Conservation (phyloP, 2,797 vertebrate species). For the Mus caroli region DNA sequence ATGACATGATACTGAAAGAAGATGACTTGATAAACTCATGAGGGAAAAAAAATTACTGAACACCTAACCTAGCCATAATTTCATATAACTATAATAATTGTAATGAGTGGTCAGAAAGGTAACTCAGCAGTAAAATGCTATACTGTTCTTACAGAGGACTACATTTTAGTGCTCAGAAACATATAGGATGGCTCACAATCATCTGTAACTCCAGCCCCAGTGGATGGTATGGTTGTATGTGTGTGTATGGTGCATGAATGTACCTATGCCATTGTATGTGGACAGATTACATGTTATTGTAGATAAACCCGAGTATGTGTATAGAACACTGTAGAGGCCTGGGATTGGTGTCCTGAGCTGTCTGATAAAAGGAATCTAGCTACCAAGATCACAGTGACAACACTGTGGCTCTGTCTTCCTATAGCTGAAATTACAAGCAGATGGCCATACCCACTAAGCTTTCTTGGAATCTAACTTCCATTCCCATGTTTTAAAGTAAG, state of each 20-base stretch:
- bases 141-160: neutral
- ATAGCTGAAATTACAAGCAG: neutral
- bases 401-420: neutral
- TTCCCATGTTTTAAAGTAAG: neutral
- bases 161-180: neutral
- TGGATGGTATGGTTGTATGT: too few relatives aligned
- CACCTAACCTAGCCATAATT: neutral
- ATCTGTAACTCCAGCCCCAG: neutral
- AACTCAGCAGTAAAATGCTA: neutral
- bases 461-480: neutral
- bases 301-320: neutral
- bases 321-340: neutral
- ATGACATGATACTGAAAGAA: neutral
- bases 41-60: neutral
- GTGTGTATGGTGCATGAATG: neutral
- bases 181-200: neutral
- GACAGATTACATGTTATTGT: too few relatives aligned
- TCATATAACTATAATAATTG: neutral
- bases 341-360: too few relatives aligned
- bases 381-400: neutral
- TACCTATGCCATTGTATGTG: neutral
- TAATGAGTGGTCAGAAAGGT: neutral
- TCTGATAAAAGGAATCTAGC: neutral
- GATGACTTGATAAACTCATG: neutral
- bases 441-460: neutral